Base-by-base conservation (phyloP, 2,797 vertebrate species). In the Melanotaenia pygmaea region DNA sequence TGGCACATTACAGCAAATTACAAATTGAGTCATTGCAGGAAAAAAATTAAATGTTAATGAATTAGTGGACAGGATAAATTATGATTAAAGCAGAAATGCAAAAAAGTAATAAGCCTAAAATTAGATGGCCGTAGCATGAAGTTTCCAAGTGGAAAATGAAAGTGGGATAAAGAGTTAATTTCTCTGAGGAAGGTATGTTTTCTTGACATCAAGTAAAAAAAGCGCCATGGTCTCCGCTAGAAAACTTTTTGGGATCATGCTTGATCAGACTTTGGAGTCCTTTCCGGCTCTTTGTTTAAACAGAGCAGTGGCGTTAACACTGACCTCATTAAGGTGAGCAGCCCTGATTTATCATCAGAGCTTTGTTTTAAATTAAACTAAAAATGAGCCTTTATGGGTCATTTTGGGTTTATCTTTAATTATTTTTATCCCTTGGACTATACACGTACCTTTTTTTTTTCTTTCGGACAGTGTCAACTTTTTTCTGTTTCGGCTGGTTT, bases 301-400 rank as follows among this genome's bases (percentile, higher is more conserved):
- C 22, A n/a, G 54, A 63, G 22, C 50, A 56, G 62, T 56, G 59
- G 62, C 35, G 24, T 47, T 73, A 66, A 60, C 57, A 43, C 28
- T 64, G 59, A 77, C 73, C 54, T 77, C 56, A 24, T 56, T 72
- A 30, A 76, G 66, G 70, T 72, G 51, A 38, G 18, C 60, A 66
- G 38, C 40, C 22, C 38, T 28, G 45, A 47, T 47, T 47, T 47
- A 22, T 50, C 45, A 50, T 67, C 6, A 53, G 28, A 62, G 67
- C 67, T 75, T 75, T 76, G 58, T 77, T 86, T 79, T 72, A 79
- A 84, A 75, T 58, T 20, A 47, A 35, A 22, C 76, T 88, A 82
- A 70, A 70, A 74, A 64, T 69, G 50, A 72, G 64, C 65, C 59
- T 67, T 75, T 64, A 78, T 0, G 1, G 60, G 34, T 45, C 69